phyloP scores from a whole-genome alignment of 2,797 vertebrate species.

The Hirundo rustica region DNA sequence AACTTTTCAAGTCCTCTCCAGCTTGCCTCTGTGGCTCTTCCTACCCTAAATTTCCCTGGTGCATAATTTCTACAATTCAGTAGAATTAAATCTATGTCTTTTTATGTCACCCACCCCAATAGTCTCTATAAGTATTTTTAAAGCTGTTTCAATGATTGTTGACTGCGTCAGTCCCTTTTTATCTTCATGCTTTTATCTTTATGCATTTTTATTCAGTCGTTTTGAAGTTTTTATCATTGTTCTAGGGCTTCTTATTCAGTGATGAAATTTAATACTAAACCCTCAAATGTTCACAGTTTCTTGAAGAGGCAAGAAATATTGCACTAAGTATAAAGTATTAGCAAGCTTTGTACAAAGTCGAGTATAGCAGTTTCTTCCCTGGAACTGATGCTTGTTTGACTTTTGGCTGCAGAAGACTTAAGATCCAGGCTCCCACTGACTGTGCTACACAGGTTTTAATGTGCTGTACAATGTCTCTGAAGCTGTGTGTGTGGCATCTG shows the following conservation, averaged over 20 bases:
- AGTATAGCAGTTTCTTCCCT: not conserved
- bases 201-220: not conserved
- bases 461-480: not conserved
- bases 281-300: not conserved
- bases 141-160: not conserved
- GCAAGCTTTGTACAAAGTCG: not conserved
- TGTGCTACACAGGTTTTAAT: not conserved
- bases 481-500: rapidly evolving
- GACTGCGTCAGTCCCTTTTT: not conserved
- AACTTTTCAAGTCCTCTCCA: not conserved
- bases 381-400: not conserved
- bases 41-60: not conserved
- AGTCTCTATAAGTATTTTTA: not conserved
- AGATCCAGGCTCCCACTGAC: not conserved
- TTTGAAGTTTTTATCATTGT: not conserved
- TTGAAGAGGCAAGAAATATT: not conserved
- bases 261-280: not conserved
- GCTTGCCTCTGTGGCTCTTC: not conserved
- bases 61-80: not conserved
- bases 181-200: not conserved
- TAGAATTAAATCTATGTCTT: not conserved
- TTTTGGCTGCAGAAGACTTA: not conserved
- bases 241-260: not conserved
- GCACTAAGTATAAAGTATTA: not conserved
- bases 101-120: not conserved